Conservation (phyloP, 2,113 vertebrate species). For the Prochilodus magdalenae region DNA sequence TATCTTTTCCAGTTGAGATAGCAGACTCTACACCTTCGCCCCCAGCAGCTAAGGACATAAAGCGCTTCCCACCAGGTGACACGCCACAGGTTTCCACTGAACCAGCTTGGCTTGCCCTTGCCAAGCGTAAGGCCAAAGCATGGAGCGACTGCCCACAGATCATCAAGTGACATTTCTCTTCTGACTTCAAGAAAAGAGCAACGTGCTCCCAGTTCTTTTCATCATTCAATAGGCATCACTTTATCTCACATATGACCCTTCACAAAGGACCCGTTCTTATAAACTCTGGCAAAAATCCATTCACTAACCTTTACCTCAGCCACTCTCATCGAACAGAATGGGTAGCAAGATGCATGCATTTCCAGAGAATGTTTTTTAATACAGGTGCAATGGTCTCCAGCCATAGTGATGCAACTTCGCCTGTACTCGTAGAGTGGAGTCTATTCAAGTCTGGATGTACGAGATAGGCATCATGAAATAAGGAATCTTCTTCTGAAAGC, state of each 20-base stretch:
- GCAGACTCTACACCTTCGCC: slow-evolving; percentile 84
- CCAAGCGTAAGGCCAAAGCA: slow-evolving; percentile 98
- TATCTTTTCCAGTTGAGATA: slow-evolving; percentile 86
- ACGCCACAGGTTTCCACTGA: slow-evolving; percentile 90
- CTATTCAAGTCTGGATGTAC: background rate
- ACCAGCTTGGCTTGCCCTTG: slow-evolving; percentile 95
- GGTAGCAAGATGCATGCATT: slow-evolving; percentile 8
- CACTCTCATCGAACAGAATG: background rate
- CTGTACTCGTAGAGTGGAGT: background rate
- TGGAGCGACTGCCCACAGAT: slow-evolving; percentile 99
- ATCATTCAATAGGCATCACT: slow-evolving; percentile 29
- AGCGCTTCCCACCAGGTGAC: slow-evolving; percentile 92
- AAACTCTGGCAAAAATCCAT: background rate
- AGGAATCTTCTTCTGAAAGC: background rate
- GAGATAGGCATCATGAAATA: background rate
- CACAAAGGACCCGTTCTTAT: background rate
- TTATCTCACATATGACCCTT: slow-evolving; percentile 13
- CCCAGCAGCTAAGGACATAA: slow-evolving; percentile 89
- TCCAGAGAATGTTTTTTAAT: slow-evolving; percentile 1
- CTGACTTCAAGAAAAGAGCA: slow-evolving; percentile 18
- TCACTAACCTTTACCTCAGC: slow-evolving; percentile 1
- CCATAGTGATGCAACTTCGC: background rate
- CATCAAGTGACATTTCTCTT: slow-evolving; percentile 87
- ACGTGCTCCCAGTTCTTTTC: slow-evolving; percentile 6
- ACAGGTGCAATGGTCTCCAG: slow-evolving; percentile 2